Evolutionary conservation across 2,113 vertebrate species (phyloP), one percentile per base, ranked within the genome.

Genomic region (Orthonyx spaldingii): DNA sequence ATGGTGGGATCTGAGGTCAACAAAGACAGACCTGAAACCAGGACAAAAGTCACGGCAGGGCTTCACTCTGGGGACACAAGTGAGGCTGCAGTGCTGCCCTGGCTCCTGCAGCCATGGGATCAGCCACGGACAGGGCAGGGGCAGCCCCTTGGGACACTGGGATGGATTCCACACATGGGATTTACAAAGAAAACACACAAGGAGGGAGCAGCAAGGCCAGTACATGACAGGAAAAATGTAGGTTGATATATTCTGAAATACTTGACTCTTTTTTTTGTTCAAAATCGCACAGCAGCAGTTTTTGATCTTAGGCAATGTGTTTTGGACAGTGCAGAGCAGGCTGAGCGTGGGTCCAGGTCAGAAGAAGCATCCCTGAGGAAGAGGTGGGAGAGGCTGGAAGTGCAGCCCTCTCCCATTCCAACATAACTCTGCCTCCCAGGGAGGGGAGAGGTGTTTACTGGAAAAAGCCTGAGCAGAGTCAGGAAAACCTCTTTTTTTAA

Each of bases 151-250:
- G 2, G 46, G 53, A 16, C 20, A 27, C 5, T 1, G 15, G 44
- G 49, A 64, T 10, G 35, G 39, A 65, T 32, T 21, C 75, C 75
- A 70, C 7, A 1, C 37, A 3, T 5, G 33, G 50, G 46, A 60
- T n/a, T 66, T 23, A 32, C 12, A 77, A 22, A 39, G 66, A 35
- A 85, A 57, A 75, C 1, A 1, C 0, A 0, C n/a, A 5, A 11
- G 13, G 41, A 74, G 44, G 61, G 28, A 74, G 55, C 32, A 66
- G 66, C 17, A 1, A 74, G 56, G 56, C 20, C 49, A 64, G 56
- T 37, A 52, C 66, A 10, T 6, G 77, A 39, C 39, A 57, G 65
- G 33, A 39, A 53, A 78, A 79, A 56, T 3, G 19, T 1, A 55
- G 53, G 50, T 35, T n/a, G 46, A 78, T 61, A 52, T 16, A 61